phyloP scores from a whole-genome alignment of 2,797 vertebrate species.

The Hydrophis major region DNA sequence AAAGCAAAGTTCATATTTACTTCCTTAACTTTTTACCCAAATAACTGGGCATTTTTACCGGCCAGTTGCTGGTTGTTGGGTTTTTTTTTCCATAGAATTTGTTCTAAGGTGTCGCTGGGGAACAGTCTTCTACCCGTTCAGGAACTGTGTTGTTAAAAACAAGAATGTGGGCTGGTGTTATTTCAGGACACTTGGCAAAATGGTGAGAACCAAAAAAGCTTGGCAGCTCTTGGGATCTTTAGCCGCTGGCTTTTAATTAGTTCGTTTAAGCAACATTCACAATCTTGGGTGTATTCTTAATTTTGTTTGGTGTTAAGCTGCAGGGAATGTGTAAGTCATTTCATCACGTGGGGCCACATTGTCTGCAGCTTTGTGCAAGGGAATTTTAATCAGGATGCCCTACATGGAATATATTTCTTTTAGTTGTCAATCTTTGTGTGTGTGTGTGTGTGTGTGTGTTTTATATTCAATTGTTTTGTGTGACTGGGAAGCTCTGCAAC shows the following conservation, averaged over 20 bases:
- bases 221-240: constrained; percentile 23
- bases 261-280: neutral
- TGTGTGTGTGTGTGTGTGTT: neutral
- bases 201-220: constrained; percentile 23
- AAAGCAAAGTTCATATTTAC: constrained; percentile 40
- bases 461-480: neutral
- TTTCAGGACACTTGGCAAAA: constrained; percentile 5
- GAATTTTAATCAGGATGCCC: neutral
- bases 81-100: neutral
- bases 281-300: constrained; percentile 28
- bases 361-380: neutral
- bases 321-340: constrained; percentile 12
- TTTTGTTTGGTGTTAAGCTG: constrained; percentile 16
- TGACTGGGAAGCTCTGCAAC: neutral
- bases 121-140: constrained; percentile 38
- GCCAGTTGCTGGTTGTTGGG: neutral
- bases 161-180: constrained; percentile 21
- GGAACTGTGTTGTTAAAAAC: constrained; percentile 25
- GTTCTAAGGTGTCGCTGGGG: neutral
- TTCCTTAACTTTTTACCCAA: neutral
- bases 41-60: neutral
- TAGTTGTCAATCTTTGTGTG: neutral
- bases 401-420: neutral
- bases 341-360: neutral
- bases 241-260: constrained; percentile 46